These are phyloP conservation scores for Percina caprodes DNA, from an alignment of 2,113 vertebrate genomes.

Conservation along the genomic window DNA sequence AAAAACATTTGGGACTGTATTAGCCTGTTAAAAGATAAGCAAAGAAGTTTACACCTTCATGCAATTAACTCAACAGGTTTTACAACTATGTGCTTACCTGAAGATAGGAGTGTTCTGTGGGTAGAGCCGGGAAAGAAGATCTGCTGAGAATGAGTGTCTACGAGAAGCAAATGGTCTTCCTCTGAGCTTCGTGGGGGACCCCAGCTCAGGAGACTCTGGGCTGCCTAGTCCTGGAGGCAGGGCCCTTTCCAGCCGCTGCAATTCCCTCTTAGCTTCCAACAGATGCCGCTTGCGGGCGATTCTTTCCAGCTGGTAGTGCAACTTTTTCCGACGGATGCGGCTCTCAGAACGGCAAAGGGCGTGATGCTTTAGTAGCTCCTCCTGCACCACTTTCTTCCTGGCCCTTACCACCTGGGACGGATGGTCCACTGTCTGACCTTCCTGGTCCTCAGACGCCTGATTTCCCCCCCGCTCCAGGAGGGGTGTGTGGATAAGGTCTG, in stretches of 20 bases:
- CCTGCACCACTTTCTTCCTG: conserved; percentile 86
- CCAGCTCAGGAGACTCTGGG: conserved; percentile 53
- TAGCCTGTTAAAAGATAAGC: not conserved
- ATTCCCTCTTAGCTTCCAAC: conserved; percentile 88
- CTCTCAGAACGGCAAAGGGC: conserved; percentile 84
- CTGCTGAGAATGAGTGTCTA: conserved; percentile 81
- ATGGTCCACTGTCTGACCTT: not conserved
- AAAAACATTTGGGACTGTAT: not conserved
- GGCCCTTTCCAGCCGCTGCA: conserved; percentile 86
- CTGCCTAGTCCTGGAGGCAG: conserved; percentile 74
- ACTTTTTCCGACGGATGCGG: conserved; percentile 84
- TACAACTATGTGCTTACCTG: conserved; percentile 70
- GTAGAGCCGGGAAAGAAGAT: conserved; percentile 83
- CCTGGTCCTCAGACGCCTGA: conserved; percentile 38
- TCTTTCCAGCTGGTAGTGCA: conserved; percentile 89
- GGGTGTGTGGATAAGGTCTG: conserved; percentile 72
- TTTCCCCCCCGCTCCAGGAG: conserved; percentile 47
- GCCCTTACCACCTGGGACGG: conserved; percentile 64
- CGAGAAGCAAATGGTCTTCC: conserved; percentile 54
- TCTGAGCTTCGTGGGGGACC: conserved; percentile 45
- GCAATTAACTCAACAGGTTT: not conserved
- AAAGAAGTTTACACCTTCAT: not conserved
- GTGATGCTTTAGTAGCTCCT: conserved; percentile 86
- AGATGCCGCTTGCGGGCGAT: conserved; percentile 90
- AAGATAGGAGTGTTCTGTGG: conserved; percentile 82